Conservation (phyloP, 2,113 vertebrate genomes). For the Aegypius monachus region DNA sequence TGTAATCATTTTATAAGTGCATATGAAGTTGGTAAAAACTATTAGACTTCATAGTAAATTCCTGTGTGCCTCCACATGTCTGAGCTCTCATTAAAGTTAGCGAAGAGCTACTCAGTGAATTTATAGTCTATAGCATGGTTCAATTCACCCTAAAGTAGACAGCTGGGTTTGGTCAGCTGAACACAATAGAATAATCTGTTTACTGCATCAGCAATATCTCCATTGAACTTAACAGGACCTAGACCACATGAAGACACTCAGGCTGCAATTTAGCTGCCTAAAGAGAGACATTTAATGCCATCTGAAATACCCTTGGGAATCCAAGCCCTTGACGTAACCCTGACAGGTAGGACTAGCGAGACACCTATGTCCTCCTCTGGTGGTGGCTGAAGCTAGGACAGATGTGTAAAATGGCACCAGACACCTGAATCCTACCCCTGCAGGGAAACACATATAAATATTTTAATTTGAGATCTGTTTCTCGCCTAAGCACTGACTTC, state of each 20-base stretch:
- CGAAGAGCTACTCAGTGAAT: not conserved
- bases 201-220: not conserved
- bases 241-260: not conserved
- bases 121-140: not conserved
- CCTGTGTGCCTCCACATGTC: not conserved
- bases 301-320: not conserved
- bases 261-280: not conserved
- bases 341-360: not conserved
- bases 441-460: not conserved
- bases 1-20: not conserved
- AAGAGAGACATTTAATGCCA: not conserved
- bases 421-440: not conserved
- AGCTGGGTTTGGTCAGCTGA: not conserved
- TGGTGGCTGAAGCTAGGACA: not conserved
- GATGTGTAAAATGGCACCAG: not conserved
- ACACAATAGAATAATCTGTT: not conserved
- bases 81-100: not conserved
- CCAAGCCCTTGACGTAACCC: not conserved
- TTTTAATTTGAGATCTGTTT: not conserved
- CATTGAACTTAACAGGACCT: not conserved
- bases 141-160: not conserved
- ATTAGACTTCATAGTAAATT: not conserved
- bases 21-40: not conserved
- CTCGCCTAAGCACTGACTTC: not conserved
- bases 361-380: not conserved